A percentile compares a stretch with the other conserved stretches of the same genome.
Conservation (phyloP, 1,140 invertebrate species). For the Conopomorpha cramerella region DNA sequence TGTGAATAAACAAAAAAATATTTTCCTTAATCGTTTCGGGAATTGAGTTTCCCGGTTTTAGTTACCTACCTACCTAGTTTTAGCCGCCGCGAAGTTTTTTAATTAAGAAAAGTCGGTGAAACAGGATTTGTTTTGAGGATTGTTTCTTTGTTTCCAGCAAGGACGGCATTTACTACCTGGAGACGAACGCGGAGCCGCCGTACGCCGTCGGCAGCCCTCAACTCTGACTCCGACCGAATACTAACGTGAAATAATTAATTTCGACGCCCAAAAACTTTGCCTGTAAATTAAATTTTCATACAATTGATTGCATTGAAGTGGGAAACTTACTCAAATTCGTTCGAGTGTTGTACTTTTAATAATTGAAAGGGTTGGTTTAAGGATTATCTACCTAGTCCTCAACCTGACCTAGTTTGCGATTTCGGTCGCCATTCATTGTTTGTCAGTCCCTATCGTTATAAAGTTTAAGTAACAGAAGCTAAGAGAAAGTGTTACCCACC, state of each 20-base stretch:
- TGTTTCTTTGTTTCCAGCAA: slow-evolving; percentile 42
- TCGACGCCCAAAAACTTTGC: slow-evolving; percentile 23
- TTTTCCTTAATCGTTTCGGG: neutral
- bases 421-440: no score
- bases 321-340: neutral
- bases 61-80: no score
- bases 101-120: no score
- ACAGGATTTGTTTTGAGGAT: no score
- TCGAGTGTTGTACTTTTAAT: neutral
- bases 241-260: slow-evolving; percentile 28
- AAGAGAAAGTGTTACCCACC: no score
- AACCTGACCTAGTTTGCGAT: no score
- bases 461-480: no score
- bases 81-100: neutral
- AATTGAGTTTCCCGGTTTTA: no score
- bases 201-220: slow-evolving; percentile 43
- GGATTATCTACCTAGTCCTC: no score
- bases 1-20: no score
- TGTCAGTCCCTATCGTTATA: no score
- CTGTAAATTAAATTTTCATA: slow-evolving; percentile 37
- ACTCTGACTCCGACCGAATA: slow-evolving; percentile 25
- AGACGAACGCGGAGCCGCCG: slow-evolving; percentile 37
- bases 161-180: slow-evolving; percentile 52
- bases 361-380: no score
- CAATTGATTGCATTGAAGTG: slow-evolving; percentile 11